Base-by-base conservation (phyloP, 2,113 vertebrate genomes). In the Mus pahari region DNA sequence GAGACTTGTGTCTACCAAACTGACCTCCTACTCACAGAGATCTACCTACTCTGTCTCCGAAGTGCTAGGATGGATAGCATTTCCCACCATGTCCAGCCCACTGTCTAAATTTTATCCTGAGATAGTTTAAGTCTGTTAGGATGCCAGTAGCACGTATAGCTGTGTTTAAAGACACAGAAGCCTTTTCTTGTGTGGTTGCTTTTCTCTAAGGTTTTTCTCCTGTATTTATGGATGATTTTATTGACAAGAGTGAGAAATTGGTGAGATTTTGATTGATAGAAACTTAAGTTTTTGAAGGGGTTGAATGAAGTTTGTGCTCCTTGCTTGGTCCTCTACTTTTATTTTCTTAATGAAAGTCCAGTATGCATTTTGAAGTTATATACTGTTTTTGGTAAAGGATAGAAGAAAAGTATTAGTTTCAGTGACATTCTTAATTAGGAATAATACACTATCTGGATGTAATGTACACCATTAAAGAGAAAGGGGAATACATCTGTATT, bases 251-350 rank as follows among this genome's bases (percentile, higher is more conserved):
- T 74, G 81, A 91, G 58, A 94, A 88, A 39, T 84, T 94, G 62
- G 17, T 86, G 33, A 92, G 42, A 42, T 68, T 91, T 86, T 90
- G 86, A 86, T 82, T 75, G 48, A 86, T 22, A 42, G 48, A 87
- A 53, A 82, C 28, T 88, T 79, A n/a, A 5, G 86, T 84, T 95
- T 97, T 94, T 92, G 60, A 88, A 91, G n/a, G 8, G 90, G 81
- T 88, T 81, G 31, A 48, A 48, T 48, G 7, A 20, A 90, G 14
- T 83, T 91, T 2, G 26, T 94, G 17, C 58, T 94, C 82, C 5
- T 48, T 48, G 48, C 31, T 66, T 97, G 39, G 71, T 4, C 24
- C 6, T 89, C 19, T 83, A 2, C 4, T 78, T 24, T 77, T 60
- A 33, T 84, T 94, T 53, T 92, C 3, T 79, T 90, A 79, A 24